Evolutionary conservation across 2,113 vertebrate species (phyloP), one percentile per base, ranked within the genome.

Genomic region (Chaetodon trifascialis): DNA sequence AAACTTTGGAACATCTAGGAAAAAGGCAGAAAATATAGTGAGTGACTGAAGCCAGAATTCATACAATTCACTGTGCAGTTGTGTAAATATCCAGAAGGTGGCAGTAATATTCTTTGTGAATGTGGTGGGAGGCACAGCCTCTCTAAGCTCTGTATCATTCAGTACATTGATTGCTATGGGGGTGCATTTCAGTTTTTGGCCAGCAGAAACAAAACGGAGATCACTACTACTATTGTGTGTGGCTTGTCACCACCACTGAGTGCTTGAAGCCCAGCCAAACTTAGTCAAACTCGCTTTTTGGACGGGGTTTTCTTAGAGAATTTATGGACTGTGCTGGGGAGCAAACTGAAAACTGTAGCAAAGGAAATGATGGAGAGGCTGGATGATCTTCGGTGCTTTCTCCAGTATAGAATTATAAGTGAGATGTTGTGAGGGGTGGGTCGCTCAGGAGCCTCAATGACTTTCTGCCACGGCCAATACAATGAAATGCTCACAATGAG

Each of bases 1-100:
- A 80, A 99, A 99, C 92, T 97, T 99, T 4, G 98, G 98, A 44
- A 97, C 94, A 91, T 95, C 98, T 99, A 62, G 44, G 40, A 56
- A 15, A 79, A 83, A 73, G 3, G 71, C 16, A 36, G 58, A 62
- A 17, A 0, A 16, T 5, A 25, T 3, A 66, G 46, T 36, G 66
- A 42, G 44, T 7, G 2, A 58, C 66, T 14, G 2, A 44, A 40
- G 12, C 1, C 1, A 49, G 7, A 25, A 16, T 60, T 1, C 49
- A 47, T 5, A 21, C 11, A 60, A 52, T 17, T 10, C 3, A 15
- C 0, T 0, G 0, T 74, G 79, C 36, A 88, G 62, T 86, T 76
- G 64, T 36, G 21, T 17, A 47, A 0, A 23, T 12, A 11, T 76
- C 90, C 95, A 93, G 63, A 23, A 88, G 93, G 85, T 88, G 93